Evolutionary conservation across 2,797 vertebrate genomes (phyloP), one percentile per base, ranked within the genome.

Genomic region (Tarsius wallacei): DNA sequence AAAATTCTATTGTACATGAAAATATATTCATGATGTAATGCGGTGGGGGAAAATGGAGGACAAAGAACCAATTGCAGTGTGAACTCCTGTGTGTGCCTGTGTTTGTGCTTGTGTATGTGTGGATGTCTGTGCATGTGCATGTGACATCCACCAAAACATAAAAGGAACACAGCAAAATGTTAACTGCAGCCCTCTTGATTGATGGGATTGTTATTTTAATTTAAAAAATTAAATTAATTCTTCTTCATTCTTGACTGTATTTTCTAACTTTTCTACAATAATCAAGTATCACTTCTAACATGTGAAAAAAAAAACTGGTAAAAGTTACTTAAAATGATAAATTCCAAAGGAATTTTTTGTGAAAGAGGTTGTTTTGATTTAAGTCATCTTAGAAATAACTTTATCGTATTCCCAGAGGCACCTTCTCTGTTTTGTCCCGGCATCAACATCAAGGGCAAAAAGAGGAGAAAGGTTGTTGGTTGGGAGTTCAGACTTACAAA

Each of bases 1-100:
- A 57, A 49, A 55, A 66, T 71, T 91, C 55, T 96, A 59, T 84
- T 83, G 22, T 64, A 76, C 3, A 33, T 78, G n/a, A 87, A 42
- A 88, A 81, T 63, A 88, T 85, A 19, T 8, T 17, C 13, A 7
- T 16, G 36, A 31, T 59, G 3, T 78, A 78, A 68, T 59, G 7
- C 83, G 33, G 70, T 94, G 16, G 16, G 77, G 31, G 26, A 91
- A 84, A 71, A 64, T 19, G 4, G 51, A 85, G 21, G n/a, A 31
- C 63, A 28, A 82, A 82, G 76, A 71, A 5, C 1, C 1, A 63
- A 16, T 6, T 82, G 33, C 21, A 68, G 5, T 71, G 5, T 92
- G 59, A 84, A 91, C n/a, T 28, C 19, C 14, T 70, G 71, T 57
- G 22, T 73, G 28, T 76, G 74, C 33, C 0, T 21, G 7, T 47